Evolutionary conservation across 2,888 invertebrate genomes (phyloP).

Genomic region (Diaperis boleti): DNA sequence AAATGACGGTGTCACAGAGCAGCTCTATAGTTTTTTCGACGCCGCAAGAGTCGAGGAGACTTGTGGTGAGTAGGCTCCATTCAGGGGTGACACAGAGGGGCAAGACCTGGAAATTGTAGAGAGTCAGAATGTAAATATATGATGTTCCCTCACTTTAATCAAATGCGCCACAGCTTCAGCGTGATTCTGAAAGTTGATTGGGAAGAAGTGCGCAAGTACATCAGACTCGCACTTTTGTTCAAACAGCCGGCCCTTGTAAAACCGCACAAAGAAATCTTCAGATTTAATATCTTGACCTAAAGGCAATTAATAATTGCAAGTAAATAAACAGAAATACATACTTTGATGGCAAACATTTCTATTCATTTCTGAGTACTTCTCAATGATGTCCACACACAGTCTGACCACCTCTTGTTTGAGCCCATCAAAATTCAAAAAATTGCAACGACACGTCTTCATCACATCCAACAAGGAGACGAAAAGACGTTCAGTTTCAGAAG

Average conservation of each 20-base stretch:
- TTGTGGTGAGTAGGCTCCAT: conserved; percentile 56
- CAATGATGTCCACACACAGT: conserved; percentile 36
- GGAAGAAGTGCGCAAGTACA: conserved; percentile 14
- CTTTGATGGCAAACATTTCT: not conserved
- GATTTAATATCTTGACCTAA: conserved; percentile 1
- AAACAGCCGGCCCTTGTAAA: conserved; percentile 4
- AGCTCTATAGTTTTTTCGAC: conserved; percentile 50
- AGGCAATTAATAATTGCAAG: not conserved
- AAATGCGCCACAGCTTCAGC: conserved; percentile 49
- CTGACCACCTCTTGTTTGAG: conserved; percentile 53
- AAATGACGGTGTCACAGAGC: conserved; percentile 56
- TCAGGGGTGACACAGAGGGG: conserved; percentile 58
- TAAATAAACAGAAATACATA: conserved; percentile 1
- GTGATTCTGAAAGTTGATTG: conserved; percentile 47
- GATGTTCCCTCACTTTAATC: conserved; percentile 47
- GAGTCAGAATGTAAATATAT: not conserved
- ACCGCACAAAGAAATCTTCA: conserved; percentile 20
- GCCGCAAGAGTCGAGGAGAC: conserved; percentile 49
- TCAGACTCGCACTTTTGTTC: not conserved
- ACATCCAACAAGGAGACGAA: conserved; percentile 49
- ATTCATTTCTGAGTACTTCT: not conserved
- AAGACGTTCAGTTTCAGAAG: conserved; percentile 37
- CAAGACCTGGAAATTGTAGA: conserved; percentile 49
- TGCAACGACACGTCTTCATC: conserved; percentile 54
- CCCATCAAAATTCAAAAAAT: conserved; percentile 55